Evolutionary conservation across 2,888 invertebrate genomes (phyloP).

Genomic region (Andrena haemorrhoa): DNA sequence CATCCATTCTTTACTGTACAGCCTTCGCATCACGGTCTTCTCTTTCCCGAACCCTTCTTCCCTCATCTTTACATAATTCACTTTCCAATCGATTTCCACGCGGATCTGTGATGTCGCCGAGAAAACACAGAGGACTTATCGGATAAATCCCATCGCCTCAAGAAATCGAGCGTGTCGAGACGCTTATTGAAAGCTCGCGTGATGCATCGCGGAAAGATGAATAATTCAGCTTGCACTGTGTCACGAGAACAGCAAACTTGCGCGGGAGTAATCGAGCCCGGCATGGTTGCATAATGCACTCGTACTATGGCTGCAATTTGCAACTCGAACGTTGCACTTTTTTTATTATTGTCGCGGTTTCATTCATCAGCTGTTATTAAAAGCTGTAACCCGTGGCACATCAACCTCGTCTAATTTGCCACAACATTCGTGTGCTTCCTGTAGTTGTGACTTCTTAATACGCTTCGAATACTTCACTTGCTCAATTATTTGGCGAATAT

Average conservation of each 20-base stretch:
- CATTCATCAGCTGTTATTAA: conserved; percentile 1
- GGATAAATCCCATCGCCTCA: neutral
- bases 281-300: conserved; percentile 12
- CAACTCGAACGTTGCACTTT: conserved; percentile 7
- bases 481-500: too few relatives aligned
- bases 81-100: conserved; percentile 1
- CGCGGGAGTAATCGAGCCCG: conserved; percentile 5
- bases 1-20: conserved; percentile 24
- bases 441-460: too few relatives aligned
- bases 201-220: conserved; percentile 1
- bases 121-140: neutral
- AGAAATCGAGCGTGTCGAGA: neutral
- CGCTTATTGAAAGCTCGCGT: conserved; percentile 2
- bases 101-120: neutral
- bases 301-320: neutral
- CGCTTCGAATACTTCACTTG: too few relatives aligned
- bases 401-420: neutral
- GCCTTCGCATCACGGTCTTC: conserved; percentile 39
- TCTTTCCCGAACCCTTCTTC: neutral
- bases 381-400: neutral
- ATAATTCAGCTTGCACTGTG: conserved; percentile 19
- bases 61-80: conserved; percentile 57
- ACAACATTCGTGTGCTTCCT: neutral
- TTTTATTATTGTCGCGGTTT: neutral
- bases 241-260: neutral